These are phyloP conservation scores for Pseudoatta argentina DNA, from an alignment of 1,140 invertebrate species.

Conservation along the genomic window DNA sequence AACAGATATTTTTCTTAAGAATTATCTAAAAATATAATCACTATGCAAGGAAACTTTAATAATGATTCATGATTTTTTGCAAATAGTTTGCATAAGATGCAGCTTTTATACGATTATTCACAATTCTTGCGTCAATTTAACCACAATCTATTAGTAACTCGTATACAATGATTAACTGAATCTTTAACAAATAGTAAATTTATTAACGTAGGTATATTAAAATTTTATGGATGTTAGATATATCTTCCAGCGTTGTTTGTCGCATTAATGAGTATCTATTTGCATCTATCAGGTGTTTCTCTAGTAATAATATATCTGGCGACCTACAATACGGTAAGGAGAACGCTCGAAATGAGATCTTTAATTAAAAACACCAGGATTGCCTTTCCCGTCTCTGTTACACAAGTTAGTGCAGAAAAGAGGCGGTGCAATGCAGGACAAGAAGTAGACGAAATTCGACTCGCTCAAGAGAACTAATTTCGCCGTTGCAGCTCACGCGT, in stretches of 20 bases:
- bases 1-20: background rate
- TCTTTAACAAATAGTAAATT: background rate
- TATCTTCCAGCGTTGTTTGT: constrained; percentile 1
- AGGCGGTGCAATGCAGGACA: constrained; percentile 17
- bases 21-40: background rate
- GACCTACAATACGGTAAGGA: constrained; percentile 28
- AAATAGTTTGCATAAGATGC: background rate
- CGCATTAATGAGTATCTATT: constrained; percentile 30
- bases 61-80: background rate
- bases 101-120: background rate
- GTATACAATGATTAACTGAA: background rate
- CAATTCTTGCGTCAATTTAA: background rate
- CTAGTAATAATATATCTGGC: constrained; percentile 34
- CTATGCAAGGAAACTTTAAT: background rate
- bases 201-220: background rate
- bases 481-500: constrained; percentile 35
- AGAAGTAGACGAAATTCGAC: constrained; percentile 57
- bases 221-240: background rate
- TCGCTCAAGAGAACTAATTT: constrained; percentile 68
- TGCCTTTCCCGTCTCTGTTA: constrained; percentile 1
- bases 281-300: background rate
- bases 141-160: background rate
- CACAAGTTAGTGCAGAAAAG: background rate
- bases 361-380: constrained; percentile 66
- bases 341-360: constrained; percentile 55